Conservation (phyloP, 1,140 invertebrate genomes). For the Drosophila gunungcola region DNA sequence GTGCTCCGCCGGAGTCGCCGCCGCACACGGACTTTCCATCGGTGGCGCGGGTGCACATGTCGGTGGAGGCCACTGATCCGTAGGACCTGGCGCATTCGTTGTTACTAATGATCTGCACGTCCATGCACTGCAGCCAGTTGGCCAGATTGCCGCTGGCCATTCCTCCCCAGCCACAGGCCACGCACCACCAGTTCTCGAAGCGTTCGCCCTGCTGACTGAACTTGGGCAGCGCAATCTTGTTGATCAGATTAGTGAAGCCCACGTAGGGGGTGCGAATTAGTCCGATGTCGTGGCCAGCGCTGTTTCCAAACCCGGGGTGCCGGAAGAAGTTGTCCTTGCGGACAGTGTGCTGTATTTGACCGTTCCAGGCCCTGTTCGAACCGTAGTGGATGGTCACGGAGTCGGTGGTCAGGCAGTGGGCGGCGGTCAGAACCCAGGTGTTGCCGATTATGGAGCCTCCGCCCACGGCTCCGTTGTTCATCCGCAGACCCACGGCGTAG, state of each 20-base stretch:
- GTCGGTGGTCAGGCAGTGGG: slow-evolving; percentile 52
- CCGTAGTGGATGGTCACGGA: slow-evolving; percentile 76
- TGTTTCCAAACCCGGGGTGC: slow-evolving; percentile 36
- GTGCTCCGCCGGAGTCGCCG: slow-evolving; percentile 39
- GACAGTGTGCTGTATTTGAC: slow-evolving; percentile 39
- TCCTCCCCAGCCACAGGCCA: slow-evolving; percentile 63
- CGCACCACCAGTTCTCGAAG: slow-evolving; percentile 41
- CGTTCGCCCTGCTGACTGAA: slow-evolving; percentile 13
- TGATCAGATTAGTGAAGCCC: slow-evolving; percentile 35
- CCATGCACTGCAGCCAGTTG: slow-evolving; percentile 35
- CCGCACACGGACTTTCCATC: slow-evolving; percentile 22
- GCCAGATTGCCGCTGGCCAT: slow-evolving; percentile 24
- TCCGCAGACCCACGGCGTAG: slow-evolving; percentile 84
- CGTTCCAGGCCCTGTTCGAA: slow-evolving; percentile 33
- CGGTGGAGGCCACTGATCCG: slow-evolving; percentile 10
- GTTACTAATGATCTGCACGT: slow-evolving; percentile 41
- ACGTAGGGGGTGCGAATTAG: slow-evolving; percentile 57
- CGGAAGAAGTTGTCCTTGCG: slow-evolving; percentile 46
- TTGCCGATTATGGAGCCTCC: slow-evolving; percentile 55
- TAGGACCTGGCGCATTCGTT: slow-evolving; percentile 8
- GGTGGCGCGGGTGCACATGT: slow-evolving; percentile 28
- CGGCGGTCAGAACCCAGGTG: slow-evolving; percentile 63
- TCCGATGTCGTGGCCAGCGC: slow-evolving; percentile 54
- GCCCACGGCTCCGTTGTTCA: slow-evolving; percentile 17
- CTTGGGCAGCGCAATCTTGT: slow-evolving; percentile 33